Conservation (phyloP, 2,888 invertebrate genomes). For the Anorthoa munda region DNA sequence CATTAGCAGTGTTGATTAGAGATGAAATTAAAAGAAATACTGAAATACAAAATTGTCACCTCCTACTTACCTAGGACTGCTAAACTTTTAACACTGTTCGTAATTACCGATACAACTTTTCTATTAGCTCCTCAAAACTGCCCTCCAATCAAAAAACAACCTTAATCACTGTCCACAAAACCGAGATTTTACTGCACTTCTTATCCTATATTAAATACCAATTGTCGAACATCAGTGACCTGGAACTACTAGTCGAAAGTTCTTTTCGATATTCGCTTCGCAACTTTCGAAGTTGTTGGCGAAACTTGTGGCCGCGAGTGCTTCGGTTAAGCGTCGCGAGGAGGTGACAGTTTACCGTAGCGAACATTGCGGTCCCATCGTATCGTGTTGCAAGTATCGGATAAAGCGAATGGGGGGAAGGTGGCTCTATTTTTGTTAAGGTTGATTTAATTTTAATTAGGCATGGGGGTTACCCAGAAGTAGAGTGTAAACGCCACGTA, state of each 20-base stretch:
- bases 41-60: not conserved
- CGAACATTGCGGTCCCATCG: slow-evolving; percentile 73
- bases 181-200: slow-evolving; percentile 8
- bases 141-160: slow-evolving; percentile 17
- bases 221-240: slow-evolving; percentile 62
- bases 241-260: slow-evolving; percentile 66
- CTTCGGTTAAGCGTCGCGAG: slow-evolving; percentile 70
- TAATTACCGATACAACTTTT: slow-evolving; percentile 51
- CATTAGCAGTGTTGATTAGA: not conserved
- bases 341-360: slow-evolving; percentile 79
- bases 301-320: slow-evolving; percentile 79
- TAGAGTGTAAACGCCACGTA: too few relatives aligned
- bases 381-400: slow-evolving; percentile 68
- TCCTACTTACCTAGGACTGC: not conserved
- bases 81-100: slow-evolving; percentile 18
- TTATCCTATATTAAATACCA: slow-evolving; percentile 43
- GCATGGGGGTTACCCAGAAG: too few relatives aligned
- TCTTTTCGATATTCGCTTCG: slow-evolving; percentile 73
- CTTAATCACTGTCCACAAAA: slow-evolving; percentile 30
- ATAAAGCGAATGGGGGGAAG: slow-evolving; percentile 21
- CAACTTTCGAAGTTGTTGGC: slow-evolving; percentile 76
- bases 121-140: not conserved
- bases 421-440: slow-evolving; percentile 49
- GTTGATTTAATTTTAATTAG: not conserved
- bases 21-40: not conserved